These are phyloP conservation scores for Copsychus sechellarum DNA, from an alignment of 2,113 vertebrate species.

Conservation along the genomic window DNA sequence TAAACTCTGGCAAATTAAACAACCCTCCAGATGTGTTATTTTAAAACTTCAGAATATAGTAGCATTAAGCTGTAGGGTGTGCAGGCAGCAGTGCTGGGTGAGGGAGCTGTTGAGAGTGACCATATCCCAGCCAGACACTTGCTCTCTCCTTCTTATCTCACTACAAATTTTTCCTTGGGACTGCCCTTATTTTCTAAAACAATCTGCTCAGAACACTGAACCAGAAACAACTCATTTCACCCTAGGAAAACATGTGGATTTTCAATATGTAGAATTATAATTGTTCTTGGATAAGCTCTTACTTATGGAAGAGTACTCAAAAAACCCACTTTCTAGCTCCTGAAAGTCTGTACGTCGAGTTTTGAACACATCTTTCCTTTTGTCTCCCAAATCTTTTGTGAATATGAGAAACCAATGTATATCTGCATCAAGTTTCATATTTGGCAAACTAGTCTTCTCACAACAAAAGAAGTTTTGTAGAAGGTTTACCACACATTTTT, in stretches of 20 bases:
- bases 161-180: background rate
- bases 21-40: slow-evolving; percentile 22
- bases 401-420: background rate
- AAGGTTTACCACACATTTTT: background rate
- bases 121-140: background rate
- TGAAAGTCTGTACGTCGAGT: background rate
- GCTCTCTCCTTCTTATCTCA: background rate
- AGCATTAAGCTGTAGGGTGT: background rate
- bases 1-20: background rate
- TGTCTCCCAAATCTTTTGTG: background rate
- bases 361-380: background rate
- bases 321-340: background rate
- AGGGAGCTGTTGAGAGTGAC: background rate
- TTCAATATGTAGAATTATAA: background rate
- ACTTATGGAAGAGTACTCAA: background rate
- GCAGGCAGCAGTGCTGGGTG: background rate
- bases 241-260: background rate
- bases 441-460: background rate
- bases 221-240: background rate
- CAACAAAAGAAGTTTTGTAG: background rate
- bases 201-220: background rate
- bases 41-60: background rate
- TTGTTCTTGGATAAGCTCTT: background rate
- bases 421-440: background rate
- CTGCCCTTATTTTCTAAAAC: background rate